Evolutionary conservation across 2,113 vertebrate species (phyloP), one percentile per base, ranked within the genome.

Genomic region (Callopanchax toddi): DNA sequence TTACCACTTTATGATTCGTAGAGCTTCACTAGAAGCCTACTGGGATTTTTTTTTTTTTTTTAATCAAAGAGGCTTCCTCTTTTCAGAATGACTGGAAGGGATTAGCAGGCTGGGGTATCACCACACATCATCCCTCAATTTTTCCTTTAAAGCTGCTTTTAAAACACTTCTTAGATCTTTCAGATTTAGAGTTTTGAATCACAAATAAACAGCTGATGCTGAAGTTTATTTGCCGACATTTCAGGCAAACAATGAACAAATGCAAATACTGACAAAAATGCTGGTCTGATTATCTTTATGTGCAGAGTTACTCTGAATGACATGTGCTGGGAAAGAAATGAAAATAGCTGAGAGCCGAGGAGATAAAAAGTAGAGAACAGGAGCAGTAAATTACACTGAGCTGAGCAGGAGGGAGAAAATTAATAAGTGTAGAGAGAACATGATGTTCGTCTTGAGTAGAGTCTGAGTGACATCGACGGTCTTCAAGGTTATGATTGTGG

Each of bases 301-400:
- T 58, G 59, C 22, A 52, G 20, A 67, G 39, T 49, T 29, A 69
- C 46, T 60, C 52, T 45, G 44, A 66, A 63, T 50, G 34, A 80
- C 39, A 62, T 34, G 15, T 54, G 55, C 60, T 53, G 16, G 53
- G 49, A 59, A 36, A 6, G 48, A 67, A 65, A 67, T 60, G 50
- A 55, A 59, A 54, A 52, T 55, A 17, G 20, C 71, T 63, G 37
- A 48, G 54, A 71, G 74, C 59, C 50, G 51, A 60, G n/a, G 61
- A 63, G 74, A 82, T 78, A 64, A 75, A 67, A 13, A 40, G 20
- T 43, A 34, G 45, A 69, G 48, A 74, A 69, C 68, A 71, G 61
- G 71, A 65, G 45, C 59, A 77, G 63, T 21, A 72, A 68, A 67
- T 82, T 60, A 80, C 59, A 56, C 21, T 17, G 51, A 70, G 61